phyloP scores from a whole-genome alignment of 2,113 vertebrate genomes.

The Hippocampus abdominalis region DNA sequence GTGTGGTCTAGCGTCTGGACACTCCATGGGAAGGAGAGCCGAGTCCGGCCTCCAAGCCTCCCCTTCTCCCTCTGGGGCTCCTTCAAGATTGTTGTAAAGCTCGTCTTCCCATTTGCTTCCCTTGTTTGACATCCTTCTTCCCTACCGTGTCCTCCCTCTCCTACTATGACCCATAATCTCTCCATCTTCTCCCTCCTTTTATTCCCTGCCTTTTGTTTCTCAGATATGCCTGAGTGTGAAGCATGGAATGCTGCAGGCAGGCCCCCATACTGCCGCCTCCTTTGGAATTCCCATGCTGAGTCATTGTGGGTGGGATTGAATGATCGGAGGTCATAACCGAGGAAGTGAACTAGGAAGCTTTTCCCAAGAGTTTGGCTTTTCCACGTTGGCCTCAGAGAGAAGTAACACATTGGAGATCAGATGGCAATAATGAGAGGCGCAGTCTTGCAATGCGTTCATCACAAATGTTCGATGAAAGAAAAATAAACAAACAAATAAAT shows the following conservation, averaged over 20 bases:
- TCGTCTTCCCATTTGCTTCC: conserved; percentile 21
- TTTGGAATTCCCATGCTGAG: conserved; percentile 60
- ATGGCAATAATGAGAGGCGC: not conserved
- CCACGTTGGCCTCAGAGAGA: conserved; percentile 11
- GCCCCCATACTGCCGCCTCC: conserved; percentile 43
- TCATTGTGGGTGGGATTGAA: conserved; percentile 69
- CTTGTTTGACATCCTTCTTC: conserved; percentile 15
- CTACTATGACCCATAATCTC: conserved; percentile 14
- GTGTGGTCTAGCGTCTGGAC: conserved; percentile 44
- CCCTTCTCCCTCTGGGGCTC: conserved; percentile 2
- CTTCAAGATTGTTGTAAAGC: conserved; percentile 3
- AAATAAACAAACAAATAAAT: not conserved
- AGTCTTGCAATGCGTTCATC: not conserved
- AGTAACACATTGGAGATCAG: conserved; percentile 21
- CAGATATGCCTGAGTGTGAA: conserved; percentile 43
- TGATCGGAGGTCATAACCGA: conserved; percentile 59
- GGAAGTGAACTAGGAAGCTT: conserved; percentile 75
- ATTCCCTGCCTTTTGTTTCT: conserved; percentile 51
- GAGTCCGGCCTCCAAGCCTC: conserved; percentile 29
- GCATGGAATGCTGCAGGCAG: conserved; percentile 62
- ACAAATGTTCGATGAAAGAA: not conserved
- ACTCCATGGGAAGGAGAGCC: conserved; percentile 64
- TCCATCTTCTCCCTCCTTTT: conserved; percentile 21
- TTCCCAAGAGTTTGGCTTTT: conserved; percentile 60
- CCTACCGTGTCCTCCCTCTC: conserved; percentile 9